Base-by-base conservation (phyloP, 1,140 invertebrate species). In the Amphibalanus amphitrite region DNA sequence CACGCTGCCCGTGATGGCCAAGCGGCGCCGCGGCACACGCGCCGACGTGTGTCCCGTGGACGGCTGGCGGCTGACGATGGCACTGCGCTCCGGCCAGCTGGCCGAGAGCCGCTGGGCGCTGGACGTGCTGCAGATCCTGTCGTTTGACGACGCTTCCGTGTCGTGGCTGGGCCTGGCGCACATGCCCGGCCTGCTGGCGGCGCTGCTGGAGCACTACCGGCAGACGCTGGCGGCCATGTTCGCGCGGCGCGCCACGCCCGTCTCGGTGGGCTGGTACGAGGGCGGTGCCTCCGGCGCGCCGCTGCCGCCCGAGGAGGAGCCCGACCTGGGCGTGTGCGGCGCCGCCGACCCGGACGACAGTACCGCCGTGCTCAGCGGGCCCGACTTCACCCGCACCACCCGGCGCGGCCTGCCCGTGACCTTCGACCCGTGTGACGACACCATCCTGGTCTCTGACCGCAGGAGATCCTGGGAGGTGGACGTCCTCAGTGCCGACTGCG, bases 51-150 rank as follows among this genome's bases (percentile, higher is more conserved):
- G 87, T 67, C 90, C 91, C 3, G 87, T 97, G 8, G 96, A 98
- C 80, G 91, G 95, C 47, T 98, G 95, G 94, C 85, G 94, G 74
- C 86, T 99, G 69, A 92, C 98, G 85, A 98, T 99, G 96, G 88
- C 93, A 73, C 85, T 99, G 76, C 90, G 95, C 76, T 97, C 92
- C 25, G 97, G 95, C 29, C 84, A 98, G 69, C 82, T 98, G 64
- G 90, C 94, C 3, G 97, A 99, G 82, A 95, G 91, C 71, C 94
- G 91, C 71, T 99, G 95, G 92, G 96, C 97, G 28, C 82, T 96
- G 65, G 93, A 95, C 81, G 88, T 93, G 69, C 84, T 95, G 67
- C 93, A 93, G 80, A 90, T 95, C 75, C 84, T 95, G n/a, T 82
- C 95, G 59, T 94, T 91, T 79, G 95, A 98, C 79, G 93, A 96